Evolutionary conservation across 2,113 vertebrate genomes (phyloP).

Genomic region (Macrotus californicus): DNA sequence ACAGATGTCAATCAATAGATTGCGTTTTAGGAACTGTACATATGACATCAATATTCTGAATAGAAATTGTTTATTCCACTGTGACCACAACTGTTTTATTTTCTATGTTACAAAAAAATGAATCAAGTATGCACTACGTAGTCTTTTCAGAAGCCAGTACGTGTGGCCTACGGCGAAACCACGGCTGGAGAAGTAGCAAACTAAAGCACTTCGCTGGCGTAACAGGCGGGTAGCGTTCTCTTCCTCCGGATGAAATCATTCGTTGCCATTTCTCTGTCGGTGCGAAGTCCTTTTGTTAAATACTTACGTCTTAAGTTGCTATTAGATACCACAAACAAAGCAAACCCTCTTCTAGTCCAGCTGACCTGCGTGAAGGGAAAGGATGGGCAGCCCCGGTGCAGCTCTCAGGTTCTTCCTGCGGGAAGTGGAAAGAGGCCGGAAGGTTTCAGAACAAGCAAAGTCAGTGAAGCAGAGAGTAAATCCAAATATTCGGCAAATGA

Average conservation of each 20-base stretch:
- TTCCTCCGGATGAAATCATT: not conserved
- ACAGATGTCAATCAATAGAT: conserved; percentile 43
- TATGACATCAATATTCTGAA: not conserved
- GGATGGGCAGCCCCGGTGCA: not conserved
- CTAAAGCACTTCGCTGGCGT: conserved; percentile 1
- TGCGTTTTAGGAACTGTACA: not conserved
- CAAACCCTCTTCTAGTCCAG: not conserved
- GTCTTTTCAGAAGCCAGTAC: not conserved
- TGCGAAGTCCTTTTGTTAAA: conserved; percentile 21
- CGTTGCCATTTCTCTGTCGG: not conserved
- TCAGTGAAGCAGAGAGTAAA: not conserved
- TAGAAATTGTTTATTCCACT: not conserved
- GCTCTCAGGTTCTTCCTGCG: not conserved
- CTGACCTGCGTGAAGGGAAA: not conserved
- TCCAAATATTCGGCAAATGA: conserved; percentile 24
- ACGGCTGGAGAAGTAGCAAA: conserved; percentile 29
- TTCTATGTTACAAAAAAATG: not conserved
- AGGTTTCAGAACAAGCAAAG: conserved; percentile 35
- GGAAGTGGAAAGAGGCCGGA: not conserved
- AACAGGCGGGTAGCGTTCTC: not conserved
- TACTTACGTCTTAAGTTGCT: not conserved
- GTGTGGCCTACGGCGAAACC: conserved; percentile 29
- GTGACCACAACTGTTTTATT: not conserved
- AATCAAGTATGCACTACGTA: not conserved
- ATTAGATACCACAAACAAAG: not conserved